Base-by-base conservation (phyloP, 2,797 vertebrate genomes). In the Ptychobarbus kaznakovi region DNA sequence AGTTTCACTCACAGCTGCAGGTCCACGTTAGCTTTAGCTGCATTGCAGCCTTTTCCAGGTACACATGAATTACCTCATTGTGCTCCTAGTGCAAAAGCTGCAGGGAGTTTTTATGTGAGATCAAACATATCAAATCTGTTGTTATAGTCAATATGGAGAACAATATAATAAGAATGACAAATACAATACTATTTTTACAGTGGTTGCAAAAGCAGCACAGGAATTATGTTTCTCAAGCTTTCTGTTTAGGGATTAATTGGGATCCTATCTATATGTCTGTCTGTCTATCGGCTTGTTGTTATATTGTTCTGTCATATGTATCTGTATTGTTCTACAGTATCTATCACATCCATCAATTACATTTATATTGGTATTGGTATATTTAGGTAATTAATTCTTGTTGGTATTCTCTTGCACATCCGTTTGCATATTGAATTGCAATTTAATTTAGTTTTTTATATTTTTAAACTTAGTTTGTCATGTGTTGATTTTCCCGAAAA, bases 1-100 rank as follows among this genome's bases (percentile, higher is more conserved):
- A 72, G 69, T 68, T 82, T 85, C 42, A 35, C 84, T 73, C 73
- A 61, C 85, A 83, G 85, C 85, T 86, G 61, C 66, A 77, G 65
- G 51, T 78, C 68, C 75, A 74, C 66, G 53, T 82, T 78, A 56
- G 70, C 80, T 72, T 86, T 81, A 85, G 75, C 83, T 79, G 87
- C 87, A 85, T 78, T 82, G 83, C 83, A 79, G 87, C 73, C 86
- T 81, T 87, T 87, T 81, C 28, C 82, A 84, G 61, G 72, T 75
- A 68, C 63, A 58, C 63, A 49, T 20, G 72, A 74, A 84, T 84
- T 76, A 87, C 70, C 72, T 61, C 70, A 70, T 61, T 72, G 65
- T 61, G 73, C 53, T 63, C 28, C 51, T 46, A 15, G 6, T 83
- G 44, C 51, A 86, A 22, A 70, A 72, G 49, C 80, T 63, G 11